A percentile compares a stretch with the other conserved stretches of the same genome.
phyloP scores from a whole-genome alignment of 1,140 invertebrate species.

The Panagrolaimus sp. region DNA sequence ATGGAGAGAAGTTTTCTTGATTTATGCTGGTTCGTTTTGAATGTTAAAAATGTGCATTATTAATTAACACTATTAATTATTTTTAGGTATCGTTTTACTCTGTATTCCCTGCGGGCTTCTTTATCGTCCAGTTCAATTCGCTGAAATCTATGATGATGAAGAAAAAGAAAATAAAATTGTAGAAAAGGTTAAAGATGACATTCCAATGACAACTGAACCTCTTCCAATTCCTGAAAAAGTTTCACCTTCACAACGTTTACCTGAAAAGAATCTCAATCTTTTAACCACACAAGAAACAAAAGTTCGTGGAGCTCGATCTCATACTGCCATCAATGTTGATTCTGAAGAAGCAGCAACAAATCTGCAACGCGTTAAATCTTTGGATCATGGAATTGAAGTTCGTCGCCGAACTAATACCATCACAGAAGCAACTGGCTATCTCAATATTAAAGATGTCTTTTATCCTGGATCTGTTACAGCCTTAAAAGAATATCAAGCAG shows the following conservation, averaged over 20 bases:
- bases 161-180: slow-evolving; percentile 39
- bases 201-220: not conserved
- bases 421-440: slow-evolving; percentile 69
- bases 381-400: slow-evolving; percentile 50
- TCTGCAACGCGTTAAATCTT: slow-evolving; percentile 42
- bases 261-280: slow-evolving; percentile 9
- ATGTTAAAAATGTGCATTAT: not conserved
- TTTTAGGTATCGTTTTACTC: slow-evolving; percentile 41
- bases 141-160: slow-evolving; percentile 64
- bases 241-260: slow-evolving; percentile 11
- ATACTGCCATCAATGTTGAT: slow-evolving; percentile 20
- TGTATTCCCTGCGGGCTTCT: slow-evolving; percentile 77
- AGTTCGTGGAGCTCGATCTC: slow-evolving; percentile 39
- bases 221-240: not conserved
- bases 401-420: slow-evolving; percentile 66
- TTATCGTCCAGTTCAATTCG: slow-evolving; percentile 68
- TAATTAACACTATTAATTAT: not conserved
- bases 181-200: slow-evolving; percentile 22
- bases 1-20: slow-evolving; percentile 68
- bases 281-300: not conserved
- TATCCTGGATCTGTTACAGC: slow-evolving; percentile 76
- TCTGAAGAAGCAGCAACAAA: slow-evolving; percentile 31
- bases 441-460: slow-evolving; percentile 78
- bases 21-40: slow-evolving; percentile 68
- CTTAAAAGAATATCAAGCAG: slow-evolving; percentile 65